These are phyloP conservation scores for Notothenia coriiceps DNA, from an alignment of 2,113 vertebrate genomes.

Conservation along the genomic window DNA sequence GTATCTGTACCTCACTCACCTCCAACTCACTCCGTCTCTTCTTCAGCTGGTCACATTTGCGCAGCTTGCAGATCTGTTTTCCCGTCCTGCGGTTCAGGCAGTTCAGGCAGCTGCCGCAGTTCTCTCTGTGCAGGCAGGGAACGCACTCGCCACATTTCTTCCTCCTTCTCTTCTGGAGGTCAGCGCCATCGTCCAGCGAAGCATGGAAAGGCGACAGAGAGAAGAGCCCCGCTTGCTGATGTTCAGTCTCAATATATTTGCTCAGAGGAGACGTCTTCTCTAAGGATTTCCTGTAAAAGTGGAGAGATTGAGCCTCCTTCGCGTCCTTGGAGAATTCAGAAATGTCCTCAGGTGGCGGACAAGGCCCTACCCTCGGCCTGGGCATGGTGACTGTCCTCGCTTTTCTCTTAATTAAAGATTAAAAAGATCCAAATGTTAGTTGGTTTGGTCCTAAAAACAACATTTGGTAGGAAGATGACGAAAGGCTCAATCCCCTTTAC, in stretches of 20 bases:
- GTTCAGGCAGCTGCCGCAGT: conserved; percentile 89
- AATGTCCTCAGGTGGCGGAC: conserved; percentile 56
- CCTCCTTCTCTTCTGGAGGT: conserved; percentile 85
- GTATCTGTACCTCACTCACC: conserved; percentile 50
- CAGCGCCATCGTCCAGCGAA: conserved; percentile 50
- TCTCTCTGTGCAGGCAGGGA: conserved; percentile 87
- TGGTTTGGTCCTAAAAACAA: not conserved
- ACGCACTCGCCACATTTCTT: conserved; percentile 88
- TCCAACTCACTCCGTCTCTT: conserved; percentile 78
- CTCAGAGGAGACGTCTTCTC: conserved; percentile 75
- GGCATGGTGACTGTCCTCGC: conserved; percentile 68
- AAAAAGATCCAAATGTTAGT: conserved; percentile 7
- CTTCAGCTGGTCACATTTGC: conserved; percentile 89
- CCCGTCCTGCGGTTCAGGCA: conserved; percentile 90
- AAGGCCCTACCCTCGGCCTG: conserved; percentile 43
- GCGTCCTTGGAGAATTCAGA: conserved; percentile 66
- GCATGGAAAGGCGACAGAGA: conserved; percentile 50
- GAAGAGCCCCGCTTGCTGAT: conserved; percentile 81
- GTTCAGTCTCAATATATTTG: conserved; percentile 82
- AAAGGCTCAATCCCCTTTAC: not conserved
- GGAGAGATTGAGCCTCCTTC: conserved; percentile 66
- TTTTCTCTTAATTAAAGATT: conserved; percentile 27
- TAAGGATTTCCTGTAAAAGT: conserved; percentile 32
- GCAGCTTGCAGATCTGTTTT: conserved; percentile 92
- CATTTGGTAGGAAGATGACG: not conserved